Base-by-base conservation (phyloP, 2,797 vertebrate species). In the Cygnus olor region DNA sequence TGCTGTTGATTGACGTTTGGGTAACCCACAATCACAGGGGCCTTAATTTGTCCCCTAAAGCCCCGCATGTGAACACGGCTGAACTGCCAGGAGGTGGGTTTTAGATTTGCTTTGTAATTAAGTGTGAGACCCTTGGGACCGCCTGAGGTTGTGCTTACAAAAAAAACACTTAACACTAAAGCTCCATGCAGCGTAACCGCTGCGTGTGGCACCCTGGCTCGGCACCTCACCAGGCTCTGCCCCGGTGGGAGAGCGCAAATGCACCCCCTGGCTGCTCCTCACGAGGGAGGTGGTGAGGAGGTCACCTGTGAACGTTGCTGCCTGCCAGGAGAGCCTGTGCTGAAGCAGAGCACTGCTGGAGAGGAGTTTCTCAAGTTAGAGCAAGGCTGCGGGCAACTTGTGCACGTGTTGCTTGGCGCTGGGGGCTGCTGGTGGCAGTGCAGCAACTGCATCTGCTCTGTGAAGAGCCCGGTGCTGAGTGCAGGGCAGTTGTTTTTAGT, bases 121-220 rank as follows among this genome's bases (percentile, higher is more conserved):
- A 66, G 51, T 44, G 42, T 5, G 36, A 78, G 66, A 66, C 24
- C 65, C 24, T 10, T 38, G 13, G 51, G 58, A 30, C 21, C 14
- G 40, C 25, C 47, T 30, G 40, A 38, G 3, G 25, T 2, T 32
- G 61, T 56, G 11, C 38, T 56, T 40, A 49, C 4, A 80, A 44
- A 66, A 45, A 80, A 44, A 66, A 42, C 5, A 13, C 32, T 13
- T 0, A 8, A n/a, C 88, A 74, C 78, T 68, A 38, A 65, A 80
- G 34, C 34, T 76, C 49, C 1, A 0, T 3, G 2, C 27, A 64
- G 30, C 0, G 0, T 9, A 45, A 47, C 15, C 2, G 1, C 0
- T 38, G 57, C 4, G 7, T 49, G 49, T 25, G 7, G 49, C 49
- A 49, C 7, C 49, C 49, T 49, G 30, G 32, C 49, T 25, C 44